A percentile compares a stretch with the other conserved stretches of the same genome.
phyloP scores from a whole-genome alignment of 2,113 vertebrate genomes.

The Lichenostomus cassidix region DNA sequence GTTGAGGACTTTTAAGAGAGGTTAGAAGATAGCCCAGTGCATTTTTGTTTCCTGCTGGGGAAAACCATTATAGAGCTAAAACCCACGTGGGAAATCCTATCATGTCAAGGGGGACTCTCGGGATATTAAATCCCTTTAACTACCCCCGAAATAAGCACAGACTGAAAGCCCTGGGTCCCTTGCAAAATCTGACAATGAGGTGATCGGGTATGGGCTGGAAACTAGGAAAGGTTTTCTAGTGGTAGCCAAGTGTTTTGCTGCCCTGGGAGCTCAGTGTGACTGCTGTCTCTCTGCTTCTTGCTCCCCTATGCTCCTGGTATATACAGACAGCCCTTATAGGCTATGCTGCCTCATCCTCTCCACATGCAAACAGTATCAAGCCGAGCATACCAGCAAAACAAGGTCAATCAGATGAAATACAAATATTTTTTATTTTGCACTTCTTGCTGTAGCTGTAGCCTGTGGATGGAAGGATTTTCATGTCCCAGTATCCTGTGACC shows the following conservation, averaged over 20 bases:
- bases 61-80: background rate
- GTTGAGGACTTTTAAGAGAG: background rate
- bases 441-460: conserved; percentile 2
- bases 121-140: background rate
- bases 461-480: conserved; percentile 20
- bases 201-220: background rate
- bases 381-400: background rate
- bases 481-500: conserved; percentile 46
- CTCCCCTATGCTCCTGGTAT: accelerated
- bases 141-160: background rate
- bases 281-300: background rate
- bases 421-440: background rate
- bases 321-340: background rate
- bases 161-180: background rate
- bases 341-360: background rate
- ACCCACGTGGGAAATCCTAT: background rate
- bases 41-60: background rate
- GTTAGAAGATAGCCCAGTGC: background rate
- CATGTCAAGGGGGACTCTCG: background rate
- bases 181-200: background rate
- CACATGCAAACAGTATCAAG: background rate
- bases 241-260: background rate
- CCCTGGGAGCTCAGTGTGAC: background rate
- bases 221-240: background rate
- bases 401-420: background rate